These are phyloP conservation scores for Morinoia aosen DNA, from an alignment of 2,888 invertebrate species.

Conservation along the genomic window DNA sequence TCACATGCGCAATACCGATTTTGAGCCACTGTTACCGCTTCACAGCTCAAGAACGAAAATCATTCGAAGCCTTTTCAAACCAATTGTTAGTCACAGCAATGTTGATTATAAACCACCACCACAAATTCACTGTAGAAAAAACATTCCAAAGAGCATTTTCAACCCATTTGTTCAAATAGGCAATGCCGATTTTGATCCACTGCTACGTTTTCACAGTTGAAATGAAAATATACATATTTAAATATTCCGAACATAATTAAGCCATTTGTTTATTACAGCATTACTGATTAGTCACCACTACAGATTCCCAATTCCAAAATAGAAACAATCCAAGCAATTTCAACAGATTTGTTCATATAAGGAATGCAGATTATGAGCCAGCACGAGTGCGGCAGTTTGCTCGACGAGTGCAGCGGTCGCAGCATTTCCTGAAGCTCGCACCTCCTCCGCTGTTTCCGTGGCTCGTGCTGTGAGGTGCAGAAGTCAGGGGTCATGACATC, in stretches of 20 bases:
- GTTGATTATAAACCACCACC: too few species aligned
- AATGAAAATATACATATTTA: too few species aligned
- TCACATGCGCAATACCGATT: too few species aligned
- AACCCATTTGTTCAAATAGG: too few species aligned
- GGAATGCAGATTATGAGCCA: background rate
- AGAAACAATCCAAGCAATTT: background rate
- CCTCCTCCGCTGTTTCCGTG: conserved; percentile 1
- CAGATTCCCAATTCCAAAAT: background rate
- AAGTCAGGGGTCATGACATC: conserved; percentile 8
- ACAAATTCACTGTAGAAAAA: too few species aligned
- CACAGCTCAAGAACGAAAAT: too few species aligned
- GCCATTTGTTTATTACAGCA: background rate
- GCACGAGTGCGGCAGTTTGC: background rate
- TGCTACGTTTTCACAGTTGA: too few species aligned
- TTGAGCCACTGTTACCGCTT: too few species aligned
- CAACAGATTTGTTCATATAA: background rate
- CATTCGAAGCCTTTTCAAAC: too few species aligned
- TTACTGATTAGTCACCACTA: background rate
- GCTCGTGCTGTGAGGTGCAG: conserved; percentile 22
- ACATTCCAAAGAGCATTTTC: too few species aligned
- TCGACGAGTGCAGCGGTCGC: background rate
- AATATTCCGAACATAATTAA: background rate
- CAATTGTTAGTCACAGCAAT: too few species aligned
- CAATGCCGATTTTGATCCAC: too few species aligned
- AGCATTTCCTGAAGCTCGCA: background rate